A percentile compares a stretch with the other conserved stretches of the same genome.
Evolutionary conservation across 2,888 invertebrate species (phyloP).

Genomic region (Rotaria sp.): DNA sequence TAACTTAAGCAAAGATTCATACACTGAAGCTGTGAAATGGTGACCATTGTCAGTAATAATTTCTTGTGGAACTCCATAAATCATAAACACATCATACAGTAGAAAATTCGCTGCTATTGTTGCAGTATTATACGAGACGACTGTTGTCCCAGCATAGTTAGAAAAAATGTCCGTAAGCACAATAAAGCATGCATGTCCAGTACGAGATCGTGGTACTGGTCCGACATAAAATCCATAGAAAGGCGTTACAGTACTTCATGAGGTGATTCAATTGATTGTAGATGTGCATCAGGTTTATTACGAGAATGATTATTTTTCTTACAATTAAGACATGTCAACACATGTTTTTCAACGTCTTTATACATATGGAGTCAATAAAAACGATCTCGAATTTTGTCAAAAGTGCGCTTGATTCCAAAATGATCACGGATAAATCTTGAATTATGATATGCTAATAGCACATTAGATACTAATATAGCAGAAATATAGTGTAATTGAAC

Average conservation of each 20-base stretch:
- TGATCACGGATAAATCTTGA: neutral
- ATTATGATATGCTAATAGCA: slow-evolving; percentile 19
- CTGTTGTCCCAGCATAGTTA: neutral
- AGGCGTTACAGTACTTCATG: neutral
- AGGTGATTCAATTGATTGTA: slow-evolving; percentile 14
- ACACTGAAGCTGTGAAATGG: slow-evolving; percentile 43
- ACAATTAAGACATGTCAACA: neutral
- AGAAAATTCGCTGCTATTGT: neutral
- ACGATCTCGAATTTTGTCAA: neutral
- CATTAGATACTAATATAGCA: neutral
- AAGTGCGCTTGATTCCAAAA: slow-evolving; percentile 17
- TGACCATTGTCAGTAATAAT: slow-evolving; percentile 42
- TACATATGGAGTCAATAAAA: slow-evolving; percentile 29
- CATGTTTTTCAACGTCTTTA: neutral
- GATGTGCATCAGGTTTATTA: neutral
- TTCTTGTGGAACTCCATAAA: slow-evolving; percentile 42
- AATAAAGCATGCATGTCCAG: neutral
- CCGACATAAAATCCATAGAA: slow-evolving; percentile 26
- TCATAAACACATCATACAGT: neutral
- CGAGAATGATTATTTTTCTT: neutral
- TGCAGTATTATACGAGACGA: neutral
- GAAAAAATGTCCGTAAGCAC: neutral
- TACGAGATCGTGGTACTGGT: neutral
- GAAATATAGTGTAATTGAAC: neutral
- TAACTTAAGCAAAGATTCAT: slow-evolving; percentile 42